Evolutionary conservation across 2,113 vertebrate genomes (phyloP).

Genomic region (Psettodes erumei): DNA sequence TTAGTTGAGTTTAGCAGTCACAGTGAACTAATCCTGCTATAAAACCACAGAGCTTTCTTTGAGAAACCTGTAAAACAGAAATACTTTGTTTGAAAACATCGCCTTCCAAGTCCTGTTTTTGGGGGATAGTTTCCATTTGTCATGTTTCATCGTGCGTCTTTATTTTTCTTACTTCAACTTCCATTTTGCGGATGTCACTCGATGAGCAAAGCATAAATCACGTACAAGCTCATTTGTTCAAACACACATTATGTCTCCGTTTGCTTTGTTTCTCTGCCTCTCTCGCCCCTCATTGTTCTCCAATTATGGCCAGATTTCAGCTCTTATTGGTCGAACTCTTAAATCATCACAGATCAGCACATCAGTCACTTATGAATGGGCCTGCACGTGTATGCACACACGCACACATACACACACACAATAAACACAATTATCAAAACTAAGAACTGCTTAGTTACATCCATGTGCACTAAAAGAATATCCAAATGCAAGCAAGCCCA

Average conservation of each 20-base stretch:
- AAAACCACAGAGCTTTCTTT: not conserved
- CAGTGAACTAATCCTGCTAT: slow-evolving; percentile 16
- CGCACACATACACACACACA: slow-evolving; percentile 4
- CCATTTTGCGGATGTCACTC: not conserved
- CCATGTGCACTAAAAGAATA: slow-evolving; percentile 5
- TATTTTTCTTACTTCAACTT: slow-evolving; percentile 25
- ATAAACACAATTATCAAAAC: slow-evolving; percentile 18
- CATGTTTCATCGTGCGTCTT: slow-evolving; percentile 20
- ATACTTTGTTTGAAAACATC: not conserved
- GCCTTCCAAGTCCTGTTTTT: not conserved
- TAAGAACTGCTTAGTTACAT: slow-evolving; percentile 3
- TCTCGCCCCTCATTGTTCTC: slow-evolving; percentile 74
- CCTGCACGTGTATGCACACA: slow-evolving; percentile 22
- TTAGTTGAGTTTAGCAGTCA: not conserved
- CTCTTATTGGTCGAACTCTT: slow-evolving; percentile 71
- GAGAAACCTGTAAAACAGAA: not conserved
- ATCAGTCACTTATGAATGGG: slow-evolving; percentile 59
- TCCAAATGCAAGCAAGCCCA: not conserved
- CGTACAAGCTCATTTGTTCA: slow-evolving; percentile 31
- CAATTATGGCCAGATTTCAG: slow-evolving; percentile 89
- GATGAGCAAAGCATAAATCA: slow-evolving; percentile 44
- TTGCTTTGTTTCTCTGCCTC: slow-evolving; percentile 58
- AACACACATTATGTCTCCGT: slow-evolving; percentile 13
- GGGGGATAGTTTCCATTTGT: slow-evolving; percentile 25
- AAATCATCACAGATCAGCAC: slow-evolving; percentile 83